Evolutionary conservation across 2,113 vertebrate species (phyloP), one percentile per base, ranked within the genome.

Genomic region (Trinectes maculatus): DNA sequence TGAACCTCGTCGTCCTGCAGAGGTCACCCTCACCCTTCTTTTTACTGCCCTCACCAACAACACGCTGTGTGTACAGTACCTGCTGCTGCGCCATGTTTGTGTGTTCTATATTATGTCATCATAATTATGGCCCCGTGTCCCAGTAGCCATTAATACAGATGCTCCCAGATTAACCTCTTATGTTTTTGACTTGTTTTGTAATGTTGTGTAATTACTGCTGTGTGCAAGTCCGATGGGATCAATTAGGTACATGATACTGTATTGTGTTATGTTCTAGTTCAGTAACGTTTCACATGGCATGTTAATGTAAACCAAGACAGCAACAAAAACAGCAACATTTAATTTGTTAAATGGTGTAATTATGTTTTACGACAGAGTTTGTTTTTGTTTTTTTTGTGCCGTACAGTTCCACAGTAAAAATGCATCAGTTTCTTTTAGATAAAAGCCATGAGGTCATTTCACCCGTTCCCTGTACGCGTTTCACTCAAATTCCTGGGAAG

Each of bases 11-110:
- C 7, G 5, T 77, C 85, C 90, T 78, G 78, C 71, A 91, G 90
- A 82, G 80, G 88, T 85, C 88, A 51, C 86, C 44, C 61, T 91
- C 13, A 19, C 53, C 40, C 85, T 80, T 77, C 37, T 56, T 15
- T 70, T 6, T 4, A 26, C 8, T 28, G 1, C 26, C n/a, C n/a
- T n/a, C n/a, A n/a, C n/a, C n/a, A 43, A 49, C 2, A 24, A 29
- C 33, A 3, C 33, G 13, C 28, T 33, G 3, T 52, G 16, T 19
- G 21, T 8, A 8, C 66, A 34, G 55, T 22, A 15, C n/a, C n/a
- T 42, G 8, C 37, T 42, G 25, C 28, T 66, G 21, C 63, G 34
- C 51, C 21, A 1, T 68, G 47, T 62, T 59, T 25, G n/a, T n/a
- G n/a, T n/a, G n/a, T n/a, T n/a, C n/a, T n/a, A n/a, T n/a, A n/a